Evolutionary conservation across 2,113 vertebrate genomes (phyloP).

Genomic region (Pelvicachromis taeniatus): DNA sequence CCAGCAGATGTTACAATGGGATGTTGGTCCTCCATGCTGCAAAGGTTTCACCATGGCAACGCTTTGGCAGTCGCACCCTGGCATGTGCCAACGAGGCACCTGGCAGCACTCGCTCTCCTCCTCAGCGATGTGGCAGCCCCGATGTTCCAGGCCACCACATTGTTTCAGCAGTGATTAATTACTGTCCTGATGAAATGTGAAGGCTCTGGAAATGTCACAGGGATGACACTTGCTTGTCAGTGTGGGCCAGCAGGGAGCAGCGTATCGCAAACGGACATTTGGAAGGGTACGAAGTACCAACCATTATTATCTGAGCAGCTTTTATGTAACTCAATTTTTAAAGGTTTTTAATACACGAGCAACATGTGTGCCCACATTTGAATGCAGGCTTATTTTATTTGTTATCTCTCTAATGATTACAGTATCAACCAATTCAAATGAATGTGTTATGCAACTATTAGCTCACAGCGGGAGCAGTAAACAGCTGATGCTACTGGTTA

Average conservation of each 20-base stretch:
- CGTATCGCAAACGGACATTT: conserved; percentile 49
- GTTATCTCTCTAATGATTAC: background rate
- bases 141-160: conserved; percentile 50
- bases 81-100: conserved; percentile 20
- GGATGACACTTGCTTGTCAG: conserved; percentile 62
- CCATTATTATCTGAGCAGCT: background rate
- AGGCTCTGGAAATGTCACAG: conserved; percentile 69
- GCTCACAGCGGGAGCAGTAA: background rate
- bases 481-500: conserved; percentile 5
- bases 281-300: conserved; percentile 30
- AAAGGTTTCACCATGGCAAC: conserved; percentile 45
- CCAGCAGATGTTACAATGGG: conserved; percentile 25
- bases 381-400: background rate
- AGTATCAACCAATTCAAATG: conserved; percentile 5
- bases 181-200: conserved; percentile 70
- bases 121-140: conserved; percentile 12
- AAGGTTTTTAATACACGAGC: background rate
- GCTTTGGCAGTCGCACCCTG: conserved; percentile 8
- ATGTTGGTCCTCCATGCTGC: conserved; percentile 10
- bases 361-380: background rate
- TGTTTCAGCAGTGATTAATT: conserved; percentile 74
- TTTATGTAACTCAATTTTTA: background rate
- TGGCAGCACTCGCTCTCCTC: conserved; percentile 34
- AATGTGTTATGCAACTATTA: background rate
- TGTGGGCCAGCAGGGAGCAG: conserved; percentile 39